These are phyloP conservation scores for Maconellicoccus hirsutus DNA, from an alignment of 1,140 invertebrate genomes.

Conservation along the genomic window DNA sequence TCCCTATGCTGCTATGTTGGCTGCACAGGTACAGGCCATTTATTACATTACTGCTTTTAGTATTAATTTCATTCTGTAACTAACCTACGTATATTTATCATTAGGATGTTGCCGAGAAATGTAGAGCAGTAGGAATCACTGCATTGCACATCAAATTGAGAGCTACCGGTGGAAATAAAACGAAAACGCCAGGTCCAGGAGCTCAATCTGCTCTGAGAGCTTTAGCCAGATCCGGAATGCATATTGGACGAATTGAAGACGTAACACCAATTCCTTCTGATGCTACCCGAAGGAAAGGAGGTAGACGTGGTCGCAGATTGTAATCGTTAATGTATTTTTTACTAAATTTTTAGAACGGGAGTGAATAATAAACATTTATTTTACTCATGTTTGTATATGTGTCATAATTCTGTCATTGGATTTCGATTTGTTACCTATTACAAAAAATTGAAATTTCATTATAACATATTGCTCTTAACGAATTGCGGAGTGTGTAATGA, in stretches of 20 bases:
- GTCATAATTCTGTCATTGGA: background rate
- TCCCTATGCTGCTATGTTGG: conserved; percentile 99
- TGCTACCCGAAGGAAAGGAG: conserved; percentile 97
- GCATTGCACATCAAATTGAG: conserved; percentile 96
- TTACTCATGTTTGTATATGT: background rate
- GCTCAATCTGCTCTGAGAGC: conserved; percentile 96
- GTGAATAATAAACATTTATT: background rate
- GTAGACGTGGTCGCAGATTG: conserved; percentile 94
- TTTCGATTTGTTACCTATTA: background rate
- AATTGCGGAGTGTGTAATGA: too few relatives aligned
- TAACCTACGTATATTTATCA: too few relatives aligned
- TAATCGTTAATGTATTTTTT: conserved; percentile 41
- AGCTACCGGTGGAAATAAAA: conserved; percentile 96
- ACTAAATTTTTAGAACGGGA: conserved; percentile 18
- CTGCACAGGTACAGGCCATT: conserved; percentile 66
- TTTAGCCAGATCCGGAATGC: conserved; percentile 96
- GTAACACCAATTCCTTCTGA: conserved; percentile 99
- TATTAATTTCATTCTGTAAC: conserved; percentile 29
- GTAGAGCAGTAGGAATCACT: conserved; percentile 91
- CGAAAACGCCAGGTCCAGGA: conserved; percentile 95
- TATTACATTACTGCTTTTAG: background rate
- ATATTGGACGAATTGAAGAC: conserved; percentile 98
- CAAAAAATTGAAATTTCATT: too few relatives aligned
- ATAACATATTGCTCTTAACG: too few relatives aligned
- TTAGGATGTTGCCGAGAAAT: conserved; percentile 97